Conservation (phyloP, 1,140 invertebrate genomes). For the Drosophila repletoides region DNA sequence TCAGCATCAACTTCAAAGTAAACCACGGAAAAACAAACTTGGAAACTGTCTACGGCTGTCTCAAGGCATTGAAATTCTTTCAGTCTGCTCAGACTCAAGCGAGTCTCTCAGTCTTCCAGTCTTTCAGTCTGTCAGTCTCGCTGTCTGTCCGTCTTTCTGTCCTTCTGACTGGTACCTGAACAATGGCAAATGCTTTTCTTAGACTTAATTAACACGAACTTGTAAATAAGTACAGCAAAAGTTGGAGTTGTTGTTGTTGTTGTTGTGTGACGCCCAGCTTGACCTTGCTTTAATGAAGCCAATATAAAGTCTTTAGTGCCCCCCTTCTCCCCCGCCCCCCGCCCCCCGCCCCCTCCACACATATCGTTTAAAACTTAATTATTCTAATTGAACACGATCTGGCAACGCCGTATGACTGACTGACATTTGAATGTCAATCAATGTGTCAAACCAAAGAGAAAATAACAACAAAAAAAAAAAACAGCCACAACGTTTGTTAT, state of each 20-base stretch:
- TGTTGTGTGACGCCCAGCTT: constrained; percentile 9
- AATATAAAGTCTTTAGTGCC: neutral
- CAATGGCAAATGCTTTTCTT: constrained; percentile 42
- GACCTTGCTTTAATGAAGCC: constrained; percentile 44
- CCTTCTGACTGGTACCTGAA: constrained; percentile 15
- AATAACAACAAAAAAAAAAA: constrained; percentile 4
- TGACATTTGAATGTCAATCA: constrained; percentile 55
- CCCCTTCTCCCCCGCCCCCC: neutral
- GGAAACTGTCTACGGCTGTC: constrained; percentile 29
- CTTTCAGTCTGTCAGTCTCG: constrained; percentile 1
- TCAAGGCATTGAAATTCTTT: constrained; percentile 47
- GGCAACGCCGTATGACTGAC: too few species aligned
- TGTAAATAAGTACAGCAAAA: constrained; percentile 41
- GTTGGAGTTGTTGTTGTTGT: constrained; percentile 1
- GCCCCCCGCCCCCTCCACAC: neutral
- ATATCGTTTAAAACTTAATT: constrained; percentile 38
- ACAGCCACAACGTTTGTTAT: neutral
- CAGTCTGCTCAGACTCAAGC: too few species aligned
- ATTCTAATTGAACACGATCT: constrained; percentile 54
- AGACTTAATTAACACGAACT: constrained; percentile 58
- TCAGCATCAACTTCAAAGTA: constrained; percentile 56
- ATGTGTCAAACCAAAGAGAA: constrained; percentile 29
- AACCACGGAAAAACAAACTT: constrained; percentile 42
- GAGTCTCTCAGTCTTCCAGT: constrained; percentile 12
- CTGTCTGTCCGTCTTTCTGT: constrained; percentile 5